Evolutionary conservation across 2,888 invertebrate genomes (phyloP), one percentile per base, ranked within the genome.

Genomic region (Nymphalis urticae): DNA sequence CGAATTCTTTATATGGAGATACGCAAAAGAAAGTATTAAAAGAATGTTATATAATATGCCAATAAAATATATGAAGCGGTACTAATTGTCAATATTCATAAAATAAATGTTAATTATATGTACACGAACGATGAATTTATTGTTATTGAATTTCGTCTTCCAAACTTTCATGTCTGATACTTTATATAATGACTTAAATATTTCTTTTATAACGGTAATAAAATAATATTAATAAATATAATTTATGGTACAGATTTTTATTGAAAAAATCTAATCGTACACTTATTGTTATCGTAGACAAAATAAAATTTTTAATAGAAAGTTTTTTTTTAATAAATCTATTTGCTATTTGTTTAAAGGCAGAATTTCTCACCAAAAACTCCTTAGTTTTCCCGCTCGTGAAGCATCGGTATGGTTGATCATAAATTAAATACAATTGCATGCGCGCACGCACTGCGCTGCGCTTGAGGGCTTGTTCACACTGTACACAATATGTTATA

Each of bases 61-160:
- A 19, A 64, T 62, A 62, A 54, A 36, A 66, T 50, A 62, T 62
- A 48, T 51, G 62, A 62, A 59, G 67, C 64, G 64, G 48, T 42
- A 63, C 67, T 59, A 63, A 63, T 47, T 59, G 63, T 50, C 53
- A 42, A 48, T 68, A 58, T 58, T 56, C 50, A 62, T 50, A 66
- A 58, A 67, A 67, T 47, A 67, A 53, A 66, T 19, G 17, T 48
- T 67, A 21, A 66, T 62, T 62, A 56, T 66, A 36, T 62, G 54
- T 66, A 62, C 42, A 66, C 51, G 60, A 32, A 62, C 62, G 36
- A 36, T 50, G n/a, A 58, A 58, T 58, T 58, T 58, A 58, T 58
- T 58, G 58, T 58, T 58, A 58, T 58, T 58, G 32, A 56, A 36
- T 58, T 58, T 58, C 36, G 58, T 42, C 24, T 54, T 54, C 54